These are phyloP conservation scores for Tenodera sinensis DNA, from an alignment of 2,888 invertebrate genomes.

Conservation along the genomic window DNA sequence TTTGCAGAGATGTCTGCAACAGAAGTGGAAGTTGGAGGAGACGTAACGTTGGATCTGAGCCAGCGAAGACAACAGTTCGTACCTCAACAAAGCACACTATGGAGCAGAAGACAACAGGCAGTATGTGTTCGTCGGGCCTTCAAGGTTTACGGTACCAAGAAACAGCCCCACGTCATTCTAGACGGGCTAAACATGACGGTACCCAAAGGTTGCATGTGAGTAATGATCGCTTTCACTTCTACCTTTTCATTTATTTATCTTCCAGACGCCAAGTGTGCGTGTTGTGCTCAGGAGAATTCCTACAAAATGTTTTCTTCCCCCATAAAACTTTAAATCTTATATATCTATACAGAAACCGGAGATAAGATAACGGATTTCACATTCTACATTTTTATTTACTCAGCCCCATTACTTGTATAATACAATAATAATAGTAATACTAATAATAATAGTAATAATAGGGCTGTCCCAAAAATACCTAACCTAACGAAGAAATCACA, in stretches of 20 bases:
- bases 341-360: no score
- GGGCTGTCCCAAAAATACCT: no score
- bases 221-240: slow-evolving; percentile 35
- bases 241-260: no score
- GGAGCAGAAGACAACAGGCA: slow-evolving; percentile 62
- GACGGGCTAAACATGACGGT: slow-evolving; percentile 91
- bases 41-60: neutral
- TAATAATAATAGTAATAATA: no score
- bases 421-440: no score
- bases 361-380: no score
- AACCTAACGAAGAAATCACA: no score
- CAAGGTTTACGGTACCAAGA: slow-evolving; percentile 78
- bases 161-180: slow-evolving; percentile 75
- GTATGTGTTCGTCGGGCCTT: slow-evolving; percentile 79
- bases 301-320: no score
- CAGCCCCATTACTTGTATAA: no score
- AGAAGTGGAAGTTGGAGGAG: neutral
- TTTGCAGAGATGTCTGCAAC: neutral
- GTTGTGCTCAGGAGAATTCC: neutral
- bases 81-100: slow-evolving; percentile 64
- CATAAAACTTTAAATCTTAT: no score
- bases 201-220: slow-evolving; percentile 84
- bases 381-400: no score
- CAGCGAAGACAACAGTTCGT: slow-evolving; percentile 27
- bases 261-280: no score